Evolutionary conservation across 1,140 invertebrate genomes (phyloP).

Genomic region (Lasaia peninsularis): DNA sequence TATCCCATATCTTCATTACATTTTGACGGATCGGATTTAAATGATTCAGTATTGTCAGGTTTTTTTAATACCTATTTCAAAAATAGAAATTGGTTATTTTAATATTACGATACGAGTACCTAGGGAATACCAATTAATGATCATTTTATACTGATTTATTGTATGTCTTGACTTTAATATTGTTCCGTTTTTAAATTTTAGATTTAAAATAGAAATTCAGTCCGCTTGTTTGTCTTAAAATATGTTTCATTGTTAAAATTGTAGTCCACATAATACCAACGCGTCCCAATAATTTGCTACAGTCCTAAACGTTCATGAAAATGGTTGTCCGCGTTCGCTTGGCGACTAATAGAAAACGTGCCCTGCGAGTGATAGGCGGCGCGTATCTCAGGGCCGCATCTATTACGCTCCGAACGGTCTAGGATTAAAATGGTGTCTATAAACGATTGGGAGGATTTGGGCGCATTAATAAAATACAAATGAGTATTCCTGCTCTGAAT

Average conservation of each 20-base stretch:
- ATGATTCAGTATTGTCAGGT: too few species aligned
- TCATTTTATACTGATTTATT: too few species aligned
- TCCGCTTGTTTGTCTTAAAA: too few species aligned
- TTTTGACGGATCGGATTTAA: too few species aligned
- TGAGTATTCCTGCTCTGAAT: not conserved
- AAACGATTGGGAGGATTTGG: not conserved
- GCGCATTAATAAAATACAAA: not conserved
- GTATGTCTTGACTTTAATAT: too few species aligned
- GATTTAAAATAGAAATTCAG: too few species aligned
- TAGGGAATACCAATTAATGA: too few species aligned
- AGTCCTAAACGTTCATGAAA: not conserved
- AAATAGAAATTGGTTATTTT: too few species aligned
- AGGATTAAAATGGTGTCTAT: not conserved
- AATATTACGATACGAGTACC: too few species aligned
- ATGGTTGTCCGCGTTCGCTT: not conserved
- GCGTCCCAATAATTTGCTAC: not conserved
- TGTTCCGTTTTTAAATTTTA: too few species aligned
- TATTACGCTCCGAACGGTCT: not conserved
- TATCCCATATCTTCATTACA: too few species aligned
- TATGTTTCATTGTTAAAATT: not conserved
- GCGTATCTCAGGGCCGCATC: not conserved
- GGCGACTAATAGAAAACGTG: constrained; percentile 6
- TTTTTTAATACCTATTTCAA: too few species aligned
- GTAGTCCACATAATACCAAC: not conserved
- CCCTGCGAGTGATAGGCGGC: not conserved